Conservation (phyloP, 2,888 invertebrate genomes). For the Cataglyphis albicans region DNA sequence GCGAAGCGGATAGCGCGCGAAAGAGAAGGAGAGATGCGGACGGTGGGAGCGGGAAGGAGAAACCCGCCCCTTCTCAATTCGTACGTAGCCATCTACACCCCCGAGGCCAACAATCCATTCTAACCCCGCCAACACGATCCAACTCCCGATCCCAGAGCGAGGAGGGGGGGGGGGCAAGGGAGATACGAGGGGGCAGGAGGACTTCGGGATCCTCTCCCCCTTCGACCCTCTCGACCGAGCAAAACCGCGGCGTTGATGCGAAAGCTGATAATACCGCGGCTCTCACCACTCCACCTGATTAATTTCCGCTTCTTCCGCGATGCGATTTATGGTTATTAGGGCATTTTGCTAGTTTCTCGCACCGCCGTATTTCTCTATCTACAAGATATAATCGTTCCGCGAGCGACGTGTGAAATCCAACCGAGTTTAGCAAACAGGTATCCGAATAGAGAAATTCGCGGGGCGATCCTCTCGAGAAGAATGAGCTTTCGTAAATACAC, state of each 20-base stretch:
- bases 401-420: slow-evolving; percentile 24
- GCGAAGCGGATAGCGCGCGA: slow-evolving; percentile 65
- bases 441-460: slow-evolving; percentile 17
- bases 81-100: slow-evolving; percentile 76
- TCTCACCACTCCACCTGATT: slow-evolving; percentile 76
- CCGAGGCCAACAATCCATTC: slow-evolving; percentile 77
- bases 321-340: slow-evolving; percentile 64
- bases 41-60: slow-evolving; percentile 58
- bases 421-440: slow-evolving; percentile 27
- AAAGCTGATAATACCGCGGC: slow-evolving; percentile 77
- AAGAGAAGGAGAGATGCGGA: slow-evolving; percentile 60
- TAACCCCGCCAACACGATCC: slow-evolving; percentile 75
- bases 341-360: slow-evolving; percentile 44
- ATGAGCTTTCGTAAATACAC: slow-evolving; percentile 20
- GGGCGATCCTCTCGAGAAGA: slow-evolving; percentile 4
- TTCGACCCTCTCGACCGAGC: slow-evolving; percentile 60
- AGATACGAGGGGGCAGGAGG: slow-evolving; percentile 66
- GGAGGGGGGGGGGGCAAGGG: slow-evolving; percentile 36
- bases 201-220: slow-evolving; percentile 35
- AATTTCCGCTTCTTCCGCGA: slow-evolving; percentile 74
- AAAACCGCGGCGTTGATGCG: slow-evolving; percentile 75
- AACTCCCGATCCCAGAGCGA: slow-evolving; percentile 62
- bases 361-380: slow-evolving; percentile 12
- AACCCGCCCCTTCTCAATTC: slow-evolving; percentile 75
- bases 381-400: slow-evolving; percentile 28